Conservation (phyloP, 1,140 invertebrate species). For the Nasonia longicornis region DNA sequence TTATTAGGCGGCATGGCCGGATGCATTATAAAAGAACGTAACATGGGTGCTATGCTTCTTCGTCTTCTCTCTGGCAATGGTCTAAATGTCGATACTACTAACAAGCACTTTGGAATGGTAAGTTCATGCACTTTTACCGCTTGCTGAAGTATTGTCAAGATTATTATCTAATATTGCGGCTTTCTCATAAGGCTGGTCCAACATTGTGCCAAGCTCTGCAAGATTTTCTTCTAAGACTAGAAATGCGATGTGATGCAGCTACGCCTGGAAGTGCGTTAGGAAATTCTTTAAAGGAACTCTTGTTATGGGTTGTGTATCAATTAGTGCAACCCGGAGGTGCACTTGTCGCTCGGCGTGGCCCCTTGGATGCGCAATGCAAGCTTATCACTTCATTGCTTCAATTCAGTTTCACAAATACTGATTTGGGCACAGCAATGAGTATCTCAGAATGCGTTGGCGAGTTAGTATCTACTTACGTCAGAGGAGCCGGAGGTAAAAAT, state of each 20-base stretch:
- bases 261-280: conserved; percentile 71
- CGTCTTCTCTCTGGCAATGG: conserved; percentile 79
- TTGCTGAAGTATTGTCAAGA: conserved; percentile 21
- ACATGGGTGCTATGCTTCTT: conserved; percentile 80
- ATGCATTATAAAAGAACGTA: conserved; percentile 76
- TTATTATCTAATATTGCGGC: conserved; percentile 18
- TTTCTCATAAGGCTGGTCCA: conserved; percentile 77
- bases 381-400: conserved; percentile 77
- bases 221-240: conserved; percentile 78
- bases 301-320: conserved; percentile 79
- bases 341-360: conserved; percentile 78
- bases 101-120: conserved; percentile 70
- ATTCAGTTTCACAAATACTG: conserved; percentile 77
- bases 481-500: conserved; percentile 58
- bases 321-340: conserved; percentile 79
- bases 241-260: conserved; percentile 78
- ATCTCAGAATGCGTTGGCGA: conserved; percentile 80
- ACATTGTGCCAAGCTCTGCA: conserved; percentile 80
- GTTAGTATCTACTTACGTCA: conserved; percentile 64
- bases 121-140: conserved; percentile 51
- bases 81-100: conserved; percentile 67
- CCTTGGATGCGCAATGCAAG: conserved; percentile 84
- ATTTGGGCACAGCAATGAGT: conserved; percentile 79
- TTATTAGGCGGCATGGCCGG: conserved; percentile 70
- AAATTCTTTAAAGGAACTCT: conserved; percentile 75